Evolutionary conservation across 2,888 invertebrate species (phyloP).

Genomic region (Clostera curtula): DNA sequence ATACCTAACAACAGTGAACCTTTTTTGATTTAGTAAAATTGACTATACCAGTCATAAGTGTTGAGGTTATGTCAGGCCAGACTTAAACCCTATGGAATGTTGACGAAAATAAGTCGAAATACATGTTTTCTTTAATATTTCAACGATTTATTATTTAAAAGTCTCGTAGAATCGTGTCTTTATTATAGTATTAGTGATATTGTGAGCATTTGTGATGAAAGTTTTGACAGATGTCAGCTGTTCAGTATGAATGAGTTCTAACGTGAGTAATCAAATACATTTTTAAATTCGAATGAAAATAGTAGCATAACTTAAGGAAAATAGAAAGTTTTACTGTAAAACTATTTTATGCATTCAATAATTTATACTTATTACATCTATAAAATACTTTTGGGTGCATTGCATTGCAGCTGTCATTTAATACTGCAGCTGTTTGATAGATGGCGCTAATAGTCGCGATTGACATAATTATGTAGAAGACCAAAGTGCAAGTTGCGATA

Average conservation of each 20-base stretch:
- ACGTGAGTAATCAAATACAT: slow-evolving; percentile 44
- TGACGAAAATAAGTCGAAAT: slow-evolving; percentile 44
- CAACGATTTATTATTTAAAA: slow-evolving; percentile 22
- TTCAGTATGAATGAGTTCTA: slow-evolving; percentile 31
- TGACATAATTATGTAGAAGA: slow-evolving; percentile 6
- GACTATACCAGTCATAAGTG: too few species aligned
- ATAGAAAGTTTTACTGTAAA: too few species aligned
- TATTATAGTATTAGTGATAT: slow-evolving; percentile 40
- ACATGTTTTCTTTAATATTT: slow-evolving; percentile 30
- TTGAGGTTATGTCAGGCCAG: slow-evolving; percentile 52
- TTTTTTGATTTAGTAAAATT: too few species aligned
- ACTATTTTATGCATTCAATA: too few species aligned
- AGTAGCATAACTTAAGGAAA: too few species aligned
- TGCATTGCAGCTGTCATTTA: slow-evolving; percentile 37
- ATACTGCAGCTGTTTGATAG: slow-evolving; percentile 23
- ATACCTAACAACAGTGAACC: too few species aligned
- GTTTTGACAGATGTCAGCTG: slow-evolving; percentile 70
- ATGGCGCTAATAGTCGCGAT: slow-evolving; percentile 37
- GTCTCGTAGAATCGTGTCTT: slow-evolving; percentile 31
- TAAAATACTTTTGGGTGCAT: too few species aligned
- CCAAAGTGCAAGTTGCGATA: too few species aligned
- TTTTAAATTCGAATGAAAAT: too few species aligned
- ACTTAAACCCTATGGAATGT: slow-evolving; percentile 52
- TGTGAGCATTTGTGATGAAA: slow-evolving; percentile 67
- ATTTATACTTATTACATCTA: too few species aligned